Conservation (phyloP, 2,888 invertebrate species). For the Siphonodentalium dalli region DNA sequence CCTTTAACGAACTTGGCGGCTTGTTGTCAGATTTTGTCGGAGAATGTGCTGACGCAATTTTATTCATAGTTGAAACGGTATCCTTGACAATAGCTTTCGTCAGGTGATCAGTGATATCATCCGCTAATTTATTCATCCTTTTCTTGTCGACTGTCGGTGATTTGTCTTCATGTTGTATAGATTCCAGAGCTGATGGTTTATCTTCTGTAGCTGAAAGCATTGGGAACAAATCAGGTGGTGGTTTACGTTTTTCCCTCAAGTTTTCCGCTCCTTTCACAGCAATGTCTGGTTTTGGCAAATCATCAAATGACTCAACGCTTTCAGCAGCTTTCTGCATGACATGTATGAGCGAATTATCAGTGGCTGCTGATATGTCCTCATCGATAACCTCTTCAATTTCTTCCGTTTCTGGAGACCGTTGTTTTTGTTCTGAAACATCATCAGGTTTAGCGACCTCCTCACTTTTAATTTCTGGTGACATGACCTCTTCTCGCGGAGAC, state of each 20-base stretch:
- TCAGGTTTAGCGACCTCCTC: slow-evolving; percentile 25
- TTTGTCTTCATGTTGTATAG: neutral
- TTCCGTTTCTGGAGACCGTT: slow-evolving; percentile 13
- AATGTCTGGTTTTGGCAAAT: slow-evolving; percentile 15
- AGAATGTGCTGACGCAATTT: slow-evolving; percentile 36
- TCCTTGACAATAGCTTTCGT: slow-evolving; percentile 42
- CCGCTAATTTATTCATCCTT: slow-evolving; percentile 35
- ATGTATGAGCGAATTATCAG: slow-evolving; percentile 29
- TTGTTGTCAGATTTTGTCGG: neutral
- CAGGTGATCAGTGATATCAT: slow-evolving; percentile 49
- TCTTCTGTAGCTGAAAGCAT: no score
- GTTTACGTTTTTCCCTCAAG: no score
- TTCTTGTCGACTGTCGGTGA: slow-evolving; percentile 9
- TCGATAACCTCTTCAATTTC: slow-evolving; percentile 23
- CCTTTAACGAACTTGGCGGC: neutral
- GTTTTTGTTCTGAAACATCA: slow-evolving; percentile 3
- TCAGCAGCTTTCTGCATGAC: slow-evolving; percentile 34
- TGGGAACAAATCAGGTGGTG: no score
- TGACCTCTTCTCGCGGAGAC: slow-evolving; percentile 36
- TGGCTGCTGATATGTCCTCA: slow-evolving; percentile 27
- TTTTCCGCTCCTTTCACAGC: no score
- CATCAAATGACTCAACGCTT: slow-evolving; percentile 31
- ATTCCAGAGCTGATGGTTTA: slow-evolving; percentile 15
- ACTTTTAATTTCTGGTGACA: slow-evolving; percentile 25
- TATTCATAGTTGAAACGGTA: slow-evolving; percentile 35